Evolutionary conservation across 92 coral and sea anemone species (phyloP).

Genomic region (Epizoanthus fatuus): DNA sequence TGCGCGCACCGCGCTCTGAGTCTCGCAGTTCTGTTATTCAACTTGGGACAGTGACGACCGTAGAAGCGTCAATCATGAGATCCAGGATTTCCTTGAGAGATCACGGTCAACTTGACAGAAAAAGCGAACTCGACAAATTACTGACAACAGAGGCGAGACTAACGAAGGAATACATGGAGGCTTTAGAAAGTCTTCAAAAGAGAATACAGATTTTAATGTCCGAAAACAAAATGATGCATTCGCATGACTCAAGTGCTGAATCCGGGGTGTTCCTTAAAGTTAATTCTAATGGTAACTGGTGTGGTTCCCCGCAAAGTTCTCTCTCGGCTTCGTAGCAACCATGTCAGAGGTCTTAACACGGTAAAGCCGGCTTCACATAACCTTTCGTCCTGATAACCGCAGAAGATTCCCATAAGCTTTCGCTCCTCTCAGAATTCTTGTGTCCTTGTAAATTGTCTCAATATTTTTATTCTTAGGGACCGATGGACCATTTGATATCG

Average conservation of each 20-base stretch:
- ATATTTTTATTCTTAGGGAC: too few species aligned
- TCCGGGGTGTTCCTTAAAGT: slow-evolving; percentile 40
- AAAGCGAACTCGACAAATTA: slow-evolving; percentile 48
- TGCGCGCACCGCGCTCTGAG: slow-evolving; percentile 33
- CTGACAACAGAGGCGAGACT: slow-evolving; percentile 41
- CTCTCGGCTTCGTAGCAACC: background rate
- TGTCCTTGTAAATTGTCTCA: too few species aligned
- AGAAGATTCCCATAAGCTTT: too few species aligned
- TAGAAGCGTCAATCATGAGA: slow-evolving; percentile 56
- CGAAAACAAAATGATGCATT: background rate
- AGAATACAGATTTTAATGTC: slow-evolving; percentile 1
- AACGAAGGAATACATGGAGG: slow-evolving; percentile 54
- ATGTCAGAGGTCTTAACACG: background rate
- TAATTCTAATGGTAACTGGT: background rate
- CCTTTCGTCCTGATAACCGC: too few species aligned
- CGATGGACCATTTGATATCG: too few species aligned
- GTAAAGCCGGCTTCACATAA: background rate
- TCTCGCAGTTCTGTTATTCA: slow-evolving; percentile 30
- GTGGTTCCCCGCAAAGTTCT: background rate
- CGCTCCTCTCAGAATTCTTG: too few species aligned
- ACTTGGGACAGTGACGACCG: slow-evolving; percentile 56
- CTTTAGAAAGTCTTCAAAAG: slow-evolving; percentile 39
- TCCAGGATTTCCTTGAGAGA: slow-evolving; percentile 44
- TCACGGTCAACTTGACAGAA: background rate
- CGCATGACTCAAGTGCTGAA: background rate